Percentiles rank a stretch among this genome's conserved stretches.
phyloP scores from a whole-genome alignment of 2,113 vertebrate species.

The Pantherophis guttatus region DNA sequence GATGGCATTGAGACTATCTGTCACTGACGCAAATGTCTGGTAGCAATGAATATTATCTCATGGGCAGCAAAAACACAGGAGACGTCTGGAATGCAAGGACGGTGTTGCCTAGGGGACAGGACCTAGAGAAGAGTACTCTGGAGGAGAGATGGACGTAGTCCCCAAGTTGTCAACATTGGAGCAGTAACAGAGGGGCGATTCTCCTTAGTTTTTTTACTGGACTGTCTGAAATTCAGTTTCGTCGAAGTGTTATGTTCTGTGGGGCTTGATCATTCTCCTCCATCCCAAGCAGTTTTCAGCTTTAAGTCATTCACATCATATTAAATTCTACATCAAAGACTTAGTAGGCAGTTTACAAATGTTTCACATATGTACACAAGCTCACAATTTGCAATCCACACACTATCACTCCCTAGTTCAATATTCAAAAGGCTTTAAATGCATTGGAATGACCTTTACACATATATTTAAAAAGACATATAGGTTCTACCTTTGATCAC shows the following conservation, averaged over 20 bases:
- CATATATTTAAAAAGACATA: background rate
- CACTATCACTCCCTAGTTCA: background rate
- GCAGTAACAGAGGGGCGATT: background rate
- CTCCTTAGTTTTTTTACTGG: slow-evolving; percentile 26
- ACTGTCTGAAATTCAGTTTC: background rate
- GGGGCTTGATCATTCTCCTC: background rate
- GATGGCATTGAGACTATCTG: slow-evolving; percentile 70
- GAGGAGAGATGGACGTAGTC: background rate
- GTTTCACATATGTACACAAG: no score
- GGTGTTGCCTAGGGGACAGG: slow-evolving; percentile 26
- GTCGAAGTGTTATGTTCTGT: background rate
- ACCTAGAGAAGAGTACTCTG: background rate
- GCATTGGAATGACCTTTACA: background rate
- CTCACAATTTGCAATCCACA: background rate
- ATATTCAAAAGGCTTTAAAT: background rate
- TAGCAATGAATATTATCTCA: slow-evolving; percentile 66
- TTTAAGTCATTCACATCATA: background rate
- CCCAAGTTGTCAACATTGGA: background rate
- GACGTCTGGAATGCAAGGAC: slow-evolving; percentile 69
- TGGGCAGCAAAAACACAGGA: slow-evolving; percentile 60
- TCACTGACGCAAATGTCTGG: slow-evolving; percentile 70
- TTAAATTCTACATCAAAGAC: background rate
- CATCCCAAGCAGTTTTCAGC: background rate
- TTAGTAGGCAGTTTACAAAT: background rate
- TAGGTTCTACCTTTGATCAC: background rate